Evolutionary conservation across 2,888 invertebrate genomes (phyloP), one percentile per base, ranked within the genome.

Genomic region (Oscheius sp.): DNA sequence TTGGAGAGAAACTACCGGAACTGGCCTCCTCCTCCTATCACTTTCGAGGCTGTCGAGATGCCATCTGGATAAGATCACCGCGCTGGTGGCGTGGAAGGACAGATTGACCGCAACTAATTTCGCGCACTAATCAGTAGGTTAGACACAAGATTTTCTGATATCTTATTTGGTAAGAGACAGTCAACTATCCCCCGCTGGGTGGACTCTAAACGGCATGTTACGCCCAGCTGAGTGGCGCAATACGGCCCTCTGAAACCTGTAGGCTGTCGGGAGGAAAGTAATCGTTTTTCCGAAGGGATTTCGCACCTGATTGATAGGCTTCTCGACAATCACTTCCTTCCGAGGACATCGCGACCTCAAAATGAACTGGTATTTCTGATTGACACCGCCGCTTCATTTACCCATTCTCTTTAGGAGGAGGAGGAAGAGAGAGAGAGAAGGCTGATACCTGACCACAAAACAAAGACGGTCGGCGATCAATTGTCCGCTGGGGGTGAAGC

Each of bases 91-190:
- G 61, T 31, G 61, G 61, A 61, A 61, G 61, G 61, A 61, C 61
- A 61, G 55, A 20, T 8, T 27, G 61, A 61, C 61, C 61, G 61
- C 61, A 61, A 61, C 23, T 61, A 45, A 42, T 55, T 25, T 34
- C 33, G 55, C 20, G 27, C 50, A n/a, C 50, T 50, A 50, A 50
- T 50, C 50, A 55, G 55, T n/a, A 48, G 23, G 23, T 29, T 31
- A 25, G 10, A 53, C 53, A 3, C 27, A 3, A 27, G 20, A 17
- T 20, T n/a, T n/a, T n/a, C 53, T 20, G 48, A 48, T 48, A 17
- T 2, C 23, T n/a, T 46, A 6, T n/a, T 6, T 10, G 37, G 37
- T 37, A 48, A 48, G n/a, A n/a, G 1, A 48, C 12, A 25, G 3
- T 46, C 27, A 29, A 29, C 10, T n/a, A 52, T 17, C 12, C n/a